These are phyloP conservation scores for Orientallactaga bullata DNA, from an alignment of 2,113 vertebrate species.

Conservation along the genomic window DNA sequence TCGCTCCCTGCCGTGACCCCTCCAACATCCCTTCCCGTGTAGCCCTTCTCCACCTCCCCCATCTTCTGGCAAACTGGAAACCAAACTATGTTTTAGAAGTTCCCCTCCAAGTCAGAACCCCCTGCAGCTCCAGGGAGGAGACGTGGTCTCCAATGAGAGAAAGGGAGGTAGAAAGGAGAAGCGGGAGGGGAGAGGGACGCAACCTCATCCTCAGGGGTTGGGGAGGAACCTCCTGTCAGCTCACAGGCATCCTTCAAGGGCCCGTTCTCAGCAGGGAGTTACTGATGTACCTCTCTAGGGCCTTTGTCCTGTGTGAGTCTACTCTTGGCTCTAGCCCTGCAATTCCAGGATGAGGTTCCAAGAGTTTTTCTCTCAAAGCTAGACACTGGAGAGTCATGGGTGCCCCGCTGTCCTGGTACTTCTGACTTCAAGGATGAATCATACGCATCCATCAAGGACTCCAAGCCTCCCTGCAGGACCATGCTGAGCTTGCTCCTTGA, in stretches of 20 bases:
- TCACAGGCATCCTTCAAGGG: background rate
- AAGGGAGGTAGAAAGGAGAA: background rate
- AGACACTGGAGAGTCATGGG: background rate
- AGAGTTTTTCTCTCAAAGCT: background rate
- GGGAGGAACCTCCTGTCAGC: background rate
- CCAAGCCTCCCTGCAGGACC: background rate
- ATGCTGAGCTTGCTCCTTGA: background rate
- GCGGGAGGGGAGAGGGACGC: background rate
- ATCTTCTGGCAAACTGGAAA: slow-evolving; percentile 69
- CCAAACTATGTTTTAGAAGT: slow-evolving; percentile 64
- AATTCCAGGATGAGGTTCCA: background rate
- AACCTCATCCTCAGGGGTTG: background rate
- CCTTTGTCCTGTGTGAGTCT: background rate
- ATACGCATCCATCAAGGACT: background rate
- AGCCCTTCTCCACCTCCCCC: slow-evolving; percentile 57
- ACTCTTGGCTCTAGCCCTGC: background rate
- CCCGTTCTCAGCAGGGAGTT: background rate
- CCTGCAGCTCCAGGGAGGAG: slow-evolving; percentile 19
- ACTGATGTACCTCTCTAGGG: background rate
- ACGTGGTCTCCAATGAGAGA: slow-evolving; percentile 25
- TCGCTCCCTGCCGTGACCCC: slow-evolving; percentile 70
- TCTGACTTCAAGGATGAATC: background rate
- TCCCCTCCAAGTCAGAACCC: slow-evolving; percentile 71
- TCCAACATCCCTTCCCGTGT: slow-evolving; percentile 38
- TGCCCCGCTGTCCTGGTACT: background rate